Base-by-base conservation (phyloP, 1,140 invertebrate species). In the Meteorus sp. region DNA sequence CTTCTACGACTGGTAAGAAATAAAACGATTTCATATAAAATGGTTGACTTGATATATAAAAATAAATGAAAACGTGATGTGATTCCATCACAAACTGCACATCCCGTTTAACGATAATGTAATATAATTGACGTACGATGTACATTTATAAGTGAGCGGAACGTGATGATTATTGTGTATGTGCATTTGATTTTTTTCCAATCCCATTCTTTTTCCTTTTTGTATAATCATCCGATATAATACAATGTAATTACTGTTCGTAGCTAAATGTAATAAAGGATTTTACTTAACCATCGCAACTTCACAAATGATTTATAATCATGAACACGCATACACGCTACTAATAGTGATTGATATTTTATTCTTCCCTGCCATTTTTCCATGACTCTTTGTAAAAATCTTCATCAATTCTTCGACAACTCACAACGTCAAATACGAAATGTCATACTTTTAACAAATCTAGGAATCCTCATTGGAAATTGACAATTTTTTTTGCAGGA, bases 211-310 rank as follows among this genome's bases (percentile, higher is more conserved):
- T n/a, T n/a, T n/a, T n/a, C n/a, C n/a, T n/a, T n/a, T n/a, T n/a
- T n/a, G n/a, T n/a, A n/a, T n/a, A n/a, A n/a, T n/a, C n/a, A n/a
- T n/a, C n/a, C n/a, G n/a, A 52, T 64, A 64, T 66, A 64, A 67
- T 63, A 64, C 58, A 56, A 66, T 73, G 65, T 74, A 68, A 62
- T 45, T 66, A 60, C 62, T 7, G 6, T 33, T 65, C 51, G 65
- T 76, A 76, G 72, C 50, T 77, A 62, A 61, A 64, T 74, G 70
- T 76, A 75, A 75, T 67, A 75, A 77, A 77, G 59, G 61, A 67
- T 74, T 76, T 67, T 58, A 69, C 71, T 72, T 71, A 62, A 19
- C 52, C 35, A 13, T 41, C 15, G 54, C 29, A 50, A 19, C 19
- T 29, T 25, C 13, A 48, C 17, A 37, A 17, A 13, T 43, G 17